Evolutionary conservation across 2,113 vertebrate genomes (phyloP), one percentile per base, ranked within the genome.

Genomic region (Australoheros scitulus): DNA sequence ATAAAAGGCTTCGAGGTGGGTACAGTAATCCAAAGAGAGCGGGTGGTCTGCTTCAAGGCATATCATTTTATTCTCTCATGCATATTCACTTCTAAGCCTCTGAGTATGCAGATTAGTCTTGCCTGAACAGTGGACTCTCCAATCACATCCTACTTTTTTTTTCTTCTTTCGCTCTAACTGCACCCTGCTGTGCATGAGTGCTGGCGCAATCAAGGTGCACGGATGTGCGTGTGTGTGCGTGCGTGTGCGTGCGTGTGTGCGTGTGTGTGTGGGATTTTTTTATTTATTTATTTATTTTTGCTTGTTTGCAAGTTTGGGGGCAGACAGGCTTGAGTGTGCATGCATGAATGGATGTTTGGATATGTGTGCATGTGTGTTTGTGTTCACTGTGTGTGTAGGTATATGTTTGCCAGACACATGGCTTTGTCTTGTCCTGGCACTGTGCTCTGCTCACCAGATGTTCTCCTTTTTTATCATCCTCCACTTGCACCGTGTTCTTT

Each of bases 341-440:
- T 89, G 91, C 91, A 89, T 93, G 90, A 85, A 91, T 92, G 86
- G 68, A 55, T 83, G 80, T 77, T 70, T 82, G 78, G 50, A 68
- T 82, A 50, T 80, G 85, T 81, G 68, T 83, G 72, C 22, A 22
- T 60, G 58, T 55, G 70, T 79, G 72, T 80, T 64, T 63, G 79
- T 81, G 77, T 85, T 76, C 87, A 57, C 61, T 88, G 32, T 82
- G 90, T 87, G 90, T 88, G 87, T 88, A 87, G 88, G 90, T 91
- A 86, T 84, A 87, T 57, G 88, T 92, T 92, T 95, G 92, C 93
- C 92, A 94, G 93, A 95, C 92, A 94, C 94, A 92, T 94, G 94
- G 94, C 93, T 95, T 95, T 95, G 95, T 96, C 92, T 95, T 85
- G 92, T 95, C 94, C 93, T 96, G 95, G 95, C 95, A 96, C 91